Evolutionary conservation across 2,888 invertebrate genomes (phyloP), one percentile per base, ranked within the genome.

Genomic region (Salpingus planirostris): DNA sequence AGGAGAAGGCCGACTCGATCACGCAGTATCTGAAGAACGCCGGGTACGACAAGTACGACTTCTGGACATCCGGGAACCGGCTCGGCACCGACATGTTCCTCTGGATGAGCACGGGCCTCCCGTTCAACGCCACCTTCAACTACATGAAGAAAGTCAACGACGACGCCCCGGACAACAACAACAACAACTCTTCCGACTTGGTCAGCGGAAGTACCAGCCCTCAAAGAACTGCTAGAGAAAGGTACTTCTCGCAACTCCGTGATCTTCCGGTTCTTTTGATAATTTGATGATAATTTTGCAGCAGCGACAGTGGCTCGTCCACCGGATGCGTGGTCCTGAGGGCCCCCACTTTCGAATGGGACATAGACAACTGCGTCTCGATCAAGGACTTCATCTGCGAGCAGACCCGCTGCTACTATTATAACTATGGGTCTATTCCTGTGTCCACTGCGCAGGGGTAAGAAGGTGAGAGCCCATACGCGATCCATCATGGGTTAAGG

Each of bases 401-500:
- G 69, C 86, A 87, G 70, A 87, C 87, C 42, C 77, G 87, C 59
- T 88, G 87, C 71, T 87, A 87, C 68, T 87, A 86, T 70, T 87
- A 86, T 73, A 87, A 87, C 70, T 88, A 87, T 67, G 87, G 86
- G 64, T 85, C 85, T 66, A 86, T 86, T 72, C 85, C 85, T 65
- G 86, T 86, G 60, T 84, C 85, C 64, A 82, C 85, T 57, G 78
- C 84, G 76, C 86, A 87, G 85, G 86, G 86, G 86, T 87, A 87
- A 86, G 85, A 69, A 81, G 80, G 80, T 80, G 80, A 80, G 39
- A 39, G 80, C 57, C 57, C 55, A 46, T 45, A 46, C 49, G 47
- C 55, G 44, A 53, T 52, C 49, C 53, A 51, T 52, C 55, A 47
- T 45, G 54, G 51, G 54, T 54, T 52, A 43, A 27, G 22, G 32